phyloP scores from a whole-genome alignment of 92 coral and sea anemone genomes.

The Micromussa lordhowensis region DNA sequence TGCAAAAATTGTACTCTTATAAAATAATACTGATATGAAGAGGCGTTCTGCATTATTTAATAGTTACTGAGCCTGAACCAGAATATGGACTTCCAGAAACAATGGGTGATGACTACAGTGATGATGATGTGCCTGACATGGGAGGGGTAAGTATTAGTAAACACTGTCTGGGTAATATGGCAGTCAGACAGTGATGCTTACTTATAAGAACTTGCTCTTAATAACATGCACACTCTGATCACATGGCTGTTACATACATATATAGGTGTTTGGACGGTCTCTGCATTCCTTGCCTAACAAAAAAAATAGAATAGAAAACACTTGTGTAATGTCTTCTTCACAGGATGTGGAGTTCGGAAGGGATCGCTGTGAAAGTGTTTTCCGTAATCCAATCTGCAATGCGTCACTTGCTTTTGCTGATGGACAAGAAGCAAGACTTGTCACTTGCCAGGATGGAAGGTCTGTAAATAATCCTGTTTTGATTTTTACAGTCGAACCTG shows the following conservation, averaged over 20 bases:
- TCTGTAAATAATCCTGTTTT: slow-evolving; percentile 11
- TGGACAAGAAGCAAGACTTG: slow-evolving; percentile 85
- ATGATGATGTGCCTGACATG: slow-evolving; percentile 73
- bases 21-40: too few species aligned
- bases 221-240: too few species aligned
- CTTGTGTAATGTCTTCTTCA: not conserved
- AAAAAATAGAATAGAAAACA: not conserved
- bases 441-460: slow-evolving; percentile 78
- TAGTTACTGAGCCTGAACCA: slow-evolving; percentile 57
- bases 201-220: not conserved
- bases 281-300: not conserved
- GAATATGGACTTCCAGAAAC: slow-evolving; percentile 72
- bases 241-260: too few species aligned
- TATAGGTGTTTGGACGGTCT: not conserved
- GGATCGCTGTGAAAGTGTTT: slow-evolving; percentile 70
- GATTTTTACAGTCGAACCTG: too few species aligned
- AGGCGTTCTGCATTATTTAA: not conserved
- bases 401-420: slow-evolving; percentile 93
- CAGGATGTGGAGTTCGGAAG: slow-evolving; percentile 84
- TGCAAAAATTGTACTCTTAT: too few species aligned
- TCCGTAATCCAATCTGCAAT: slow-evolving; percentile 47
- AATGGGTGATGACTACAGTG: slow-evolving; percentile 75
- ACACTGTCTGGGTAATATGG: not conserved
- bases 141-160: slow-evolving; percentile 73
- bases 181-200: not conserved